Evolutionary conservation across 2,888 invertebrate genomes (phyloP).

Genomic region (Elysia crispata): DNA sequence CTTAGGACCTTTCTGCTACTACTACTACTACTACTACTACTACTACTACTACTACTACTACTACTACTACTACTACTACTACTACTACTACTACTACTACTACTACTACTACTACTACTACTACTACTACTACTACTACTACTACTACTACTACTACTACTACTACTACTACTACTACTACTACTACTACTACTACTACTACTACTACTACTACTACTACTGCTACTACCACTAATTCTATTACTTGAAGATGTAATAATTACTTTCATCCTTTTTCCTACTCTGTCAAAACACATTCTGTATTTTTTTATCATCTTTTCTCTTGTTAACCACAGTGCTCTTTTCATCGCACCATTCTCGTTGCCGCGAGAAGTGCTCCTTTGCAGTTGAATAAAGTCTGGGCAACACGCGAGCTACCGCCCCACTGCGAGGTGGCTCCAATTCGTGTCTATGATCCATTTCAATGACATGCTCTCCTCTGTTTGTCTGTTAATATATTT

Average conservation of each 20-base stretch:
- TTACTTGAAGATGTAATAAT: too few relatives aligned
- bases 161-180: constrained; percentile 17
- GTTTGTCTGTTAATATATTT: constrained; percentile 23
- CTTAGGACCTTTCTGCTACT: background rate
- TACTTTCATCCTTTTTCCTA: too few relatives aligned
- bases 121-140: constrained; percentile 16
- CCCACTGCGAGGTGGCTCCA: too few relatives aligned
- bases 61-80: constrained; percentile 4
- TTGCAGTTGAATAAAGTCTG: too few relatives aligned
- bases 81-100: too few relatives aligned
- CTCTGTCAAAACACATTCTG: too few relatives aligned
- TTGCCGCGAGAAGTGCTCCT: too few relatives aligned
- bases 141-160: constrained; percentile 19
- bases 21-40: constrained; percentile 9
- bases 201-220: constrained; percentile 6
- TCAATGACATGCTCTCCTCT: background rate
- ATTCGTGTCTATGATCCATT: background rate
- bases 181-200: constrained; percentile 19
- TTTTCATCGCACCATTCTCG: too few relatives aligned
- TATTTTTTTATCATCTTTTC: too few relatives aligned
- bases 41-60: constrained; percentile 9
- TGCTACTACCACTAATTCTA: background rate
- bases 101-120: constrained; percentile 1
- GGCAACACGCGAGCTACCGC: too few relatives aligned
- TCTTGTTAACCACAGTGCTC: too few relatives aligned